phyloP scores from a whole-genome alignment of 2,888 invertebrate species.

The Seira ritae region DNA sequence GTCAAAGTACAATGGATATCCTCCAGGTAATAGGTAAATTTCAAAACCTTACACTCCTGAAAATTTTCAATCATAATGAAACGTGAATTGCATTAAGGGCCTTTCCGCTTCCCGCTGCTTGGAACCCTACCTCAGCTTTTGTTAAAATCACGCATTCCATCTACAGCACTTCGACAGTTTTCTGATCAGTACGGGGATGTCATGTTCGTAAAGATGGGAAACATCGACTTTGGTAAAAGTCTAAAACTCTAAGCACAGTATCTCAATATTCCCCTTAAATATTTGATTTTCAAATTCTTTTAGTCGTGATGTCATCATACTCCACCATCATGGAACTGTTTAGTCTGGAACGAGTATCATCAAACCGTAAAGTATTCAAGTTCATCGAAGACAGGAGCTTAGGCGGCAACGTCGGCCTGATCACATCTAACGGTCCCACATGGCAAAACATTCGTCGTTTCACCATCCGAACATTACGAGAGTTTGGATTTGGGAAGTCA shows the following conservation, averaged over 20 bases:
- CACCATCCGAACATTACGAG: conserved; percentile 27
- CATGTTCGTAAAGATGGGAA: background rate
- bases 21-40: too few species aligned
- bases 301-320: conserved; percentile 28
- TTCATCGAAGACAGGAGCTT: background rate
- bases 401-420: background rate
- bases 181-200: background rate
- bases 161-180: background rate
- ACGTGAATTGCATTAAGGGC: background rate
- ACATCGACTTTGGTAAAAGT: background rate
- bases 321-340: background rate
- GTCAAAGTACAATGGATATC: background rate
- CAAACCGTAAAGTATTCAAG: background rate
- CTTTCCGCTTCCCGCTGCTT: background rate
- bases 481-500: conserved; percentile 51
- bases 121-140: background rate
- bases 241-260: background rate
- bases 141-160: background rate
- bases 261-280: too few species aligned
- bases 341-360: background rate
- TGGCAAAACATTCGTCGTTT: conserved; percentile 35
- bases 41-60: too few species aligned
- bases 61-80: too few species aligned
- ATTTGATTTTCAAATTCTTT: too few species aligned
- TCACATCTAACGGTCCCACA: conserved; percentile 7